Percentiles rank a stretch among this genome's conserved stretches.
Conservation (phyloP, 2,797 vertebrate species). For the Phalanger gymnotis region DNA sequence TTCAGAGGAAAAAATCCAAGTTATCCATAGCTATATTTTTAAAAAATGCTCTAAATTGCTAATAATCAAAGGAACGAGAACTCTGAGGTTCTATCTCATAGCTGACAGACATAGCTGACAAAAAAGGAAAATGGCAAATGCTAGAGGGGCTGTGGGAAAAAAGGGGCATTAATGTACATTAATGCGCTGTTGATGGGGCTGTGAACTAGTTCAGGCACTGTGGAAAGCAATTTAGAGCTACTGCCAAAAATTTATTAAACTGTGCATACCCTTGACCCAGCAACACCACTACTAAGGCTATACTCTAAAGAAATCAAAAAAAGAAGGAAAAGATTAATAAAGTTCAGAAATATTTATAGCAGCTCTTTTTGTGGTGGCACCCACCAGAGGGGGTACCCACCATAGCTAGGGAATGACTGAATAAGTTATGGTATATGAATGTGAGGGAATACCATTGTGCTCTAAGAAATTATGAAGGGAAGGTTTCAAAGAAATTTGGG, state of each 20-base stretch:
- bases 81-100: neutral
- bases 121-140: neutral
- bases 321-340: neutral
- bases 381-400: neutral
- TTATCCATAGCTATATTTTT: neutral
- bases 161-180: neutral
- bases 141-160: neutral
- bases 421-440: neutral
- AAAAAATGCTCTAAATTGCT: too few species aligned
- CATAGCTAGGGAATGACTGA: neutral
- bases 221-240: neutral
- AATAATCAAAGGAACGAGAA: neutral
- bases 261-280: neutral
- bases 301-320: neutral
- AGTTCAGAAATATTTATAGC: neutral
- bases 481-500: neutral
- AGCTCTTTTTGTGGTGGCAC: neutral
- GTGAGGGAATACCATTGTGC: neutral
- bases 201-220: neutral
- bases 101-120: neutral
- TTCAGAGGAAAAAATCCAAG: neutral
- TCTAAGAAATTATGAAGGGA: neutral
- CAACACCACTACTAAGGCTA: neutral
- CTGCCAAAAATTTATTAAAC: neutral
- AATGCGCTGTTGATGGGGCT: neutral